Conservation (phyloP, 2,113 vertebrate genomes). For the Ceuthmochares aereus region DNA sequence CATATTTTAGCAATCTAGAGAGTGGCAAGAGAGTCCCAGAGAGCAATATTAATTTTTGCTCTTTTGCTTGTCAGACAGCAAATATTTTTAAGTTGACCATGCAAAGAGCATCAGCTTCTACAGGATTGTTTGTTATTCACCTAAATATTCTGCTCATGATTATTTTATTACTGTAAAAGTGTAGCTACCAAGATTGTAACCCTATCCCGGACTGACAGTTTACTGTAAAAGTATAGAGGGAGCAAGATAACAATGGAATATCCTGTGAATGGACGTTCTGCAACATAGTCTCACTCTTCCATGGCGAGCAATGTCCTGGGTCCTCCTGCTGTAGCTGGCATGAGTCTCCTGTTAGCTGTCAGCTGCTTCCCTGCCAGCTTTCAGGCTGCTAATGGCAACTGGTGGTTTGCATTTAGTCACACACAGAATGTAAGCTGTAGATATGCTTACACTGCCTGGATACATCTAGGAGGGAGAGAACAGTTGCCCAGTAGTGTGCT, state of each 20-base stretch:
- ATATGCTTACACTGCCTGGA: background rate
- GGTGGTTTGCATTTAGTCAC: background rate
- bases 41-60: background rate
- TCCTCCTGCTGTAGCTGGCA: background rate
- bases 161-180: background rate
- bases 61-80: background rate
- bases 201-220: background rate
- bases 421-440: background rate
- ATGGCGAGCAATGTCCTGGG: background rate
- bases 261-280: background rate
- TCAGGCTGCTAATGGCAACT: background rate
- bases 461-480: background rate
- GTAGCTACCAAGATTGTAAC: background rate
- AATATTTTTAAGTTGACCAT: background rate
- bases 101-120: background rate
- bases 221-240: background rate
- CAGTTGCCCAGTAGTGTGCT: background rate
- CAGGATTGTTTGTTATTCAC: background rate
- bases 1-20: background rate
- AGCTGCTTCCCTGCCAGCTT: background rate
- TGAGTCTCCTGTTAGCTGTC: background rate
- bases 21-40: background rate
- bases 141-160: background rate
- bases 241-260: background rate
- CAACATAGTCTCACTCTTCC: background rate